Conservation (phyloP, 2,888 invertebrate genomes). For the Morpho achilles region DNA sequence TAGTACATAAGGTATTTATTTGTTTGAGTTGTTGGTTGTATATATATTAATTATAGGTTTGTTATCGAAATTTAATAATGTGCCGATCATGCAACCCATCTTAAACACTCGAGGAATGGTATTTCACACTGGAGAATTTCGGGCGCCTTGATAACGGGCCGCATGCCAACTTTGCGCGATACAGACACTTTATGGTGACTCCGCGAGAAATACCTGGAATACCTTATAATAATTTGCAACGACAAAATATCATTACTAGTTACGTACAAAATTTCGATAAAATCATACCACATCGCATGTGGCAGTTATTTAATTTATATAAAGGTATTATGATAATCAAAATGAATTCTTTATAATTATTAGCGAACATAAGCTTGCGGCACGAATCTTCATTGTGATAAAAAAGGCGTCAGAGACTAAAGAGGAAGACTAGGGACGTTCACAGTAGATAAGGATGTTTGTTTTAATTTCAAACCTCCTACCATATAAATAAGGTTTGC, state of each 20-base stretch:
- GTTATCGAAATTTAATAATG: constrained; percentile 4
- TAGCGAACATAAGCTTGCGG: constrained; percentile 17
- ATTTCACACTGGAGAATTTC: constrained; percentile 7
- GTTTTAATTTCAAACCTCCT: constrained; percentile 64
- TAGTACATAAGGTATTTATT: too few relatives aligned
- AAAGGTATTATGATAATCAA: constrained; percentile 6
- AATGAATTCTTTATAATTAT: constrained; percentile 11
- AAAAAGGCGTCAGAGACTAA: not conserved
- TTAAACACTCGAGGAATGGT: not conserved
- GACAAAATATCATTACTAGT: not conserved
- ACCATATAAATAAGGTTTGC: constrained; percentile 70
- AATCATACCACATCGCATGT: not conserved
- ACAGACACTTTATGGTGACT: constrained; percentile 4
- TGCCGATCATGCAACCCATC: constrained; percentile 3
- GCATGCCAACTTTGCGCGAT: not conserved
- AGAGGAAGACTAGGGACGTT: constrained; percentile 28
- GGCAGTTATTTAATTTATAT: not conserved
- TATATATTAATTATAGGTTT: too few relatives aligned
- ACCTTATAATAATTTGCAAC: not conserved
- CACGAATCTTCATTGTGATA: constrained; percentile 13
- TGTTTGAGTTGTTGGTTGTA: too few relatives aligned
- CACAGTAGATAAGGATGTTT: constrained; percentile 41
- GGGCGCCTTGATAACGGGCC: constrained; percentile 1
- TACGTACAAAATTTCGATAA: not conserved
- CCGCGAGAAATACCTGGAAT: not conserved